Base-by-base conservation (phyloP, 2,113 vertebrate genomes). In the Mastomys coucha region DNA sequence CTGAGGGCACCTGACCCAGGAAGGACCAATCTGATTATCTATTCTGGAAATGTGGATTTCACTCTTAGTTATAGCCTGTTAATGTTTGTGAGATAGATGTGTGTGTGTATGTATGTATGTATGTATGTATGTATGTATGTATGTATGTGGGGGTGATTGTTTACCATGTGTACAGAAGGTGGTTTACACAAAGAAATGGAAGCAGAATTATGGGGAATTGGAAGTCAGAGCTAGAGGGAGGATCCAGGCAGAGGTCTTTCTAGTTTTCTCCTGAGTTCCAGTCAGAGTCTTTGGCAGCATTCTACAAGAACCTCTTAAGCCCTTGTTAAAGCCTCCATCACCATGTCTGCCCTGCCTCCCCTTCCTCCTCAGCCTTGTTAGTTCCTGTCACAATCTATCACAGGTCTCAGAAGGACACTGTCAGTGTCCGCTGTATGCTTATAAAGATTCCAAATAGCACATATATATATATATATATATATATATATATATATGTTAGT, bases 371-470 rank as follows among this genome's bases (percentile, higher is more conserved):
- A 36, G 39, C 16, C 69, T 77, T n/a, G 2, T 94, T 86, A 58
- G 49, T 75, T 91, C 69, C 85, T 88, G 8, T 75, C 14, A 45
- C 20, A 26, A 81, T 60, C 22, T 51, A 16, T 45, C 73, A 39
- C 56, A 65, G 67, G 69, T 91, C 81, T 63, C 85, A 72, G 80
- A 95, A 58, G 89, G 13, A 51, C 45, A 65, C n/a, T 67, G 88
- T 65, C n/a, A 53, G 14, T 80, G 42, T 56, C 36, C 49, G n/a
- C 2, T 31, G 1, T 92, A 22, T 76, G 26, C 31, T 56, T 84
- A 92, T 9, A 56, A 17, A 88, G 42, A 88, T 63, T 87, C 22
- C 19, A 58, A 69, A 17, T 78, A 92, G 95, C 24, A 58, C 42
- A 22, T 4, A 69, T 28, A 51, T 67, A n/a, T n/a, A n/a, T n/a